These are phyloP conservation scores for Drosophila borborema DNA, from an alignment of 2,888 invertebrate genomes.

Conservation along the genomic window DNA sequence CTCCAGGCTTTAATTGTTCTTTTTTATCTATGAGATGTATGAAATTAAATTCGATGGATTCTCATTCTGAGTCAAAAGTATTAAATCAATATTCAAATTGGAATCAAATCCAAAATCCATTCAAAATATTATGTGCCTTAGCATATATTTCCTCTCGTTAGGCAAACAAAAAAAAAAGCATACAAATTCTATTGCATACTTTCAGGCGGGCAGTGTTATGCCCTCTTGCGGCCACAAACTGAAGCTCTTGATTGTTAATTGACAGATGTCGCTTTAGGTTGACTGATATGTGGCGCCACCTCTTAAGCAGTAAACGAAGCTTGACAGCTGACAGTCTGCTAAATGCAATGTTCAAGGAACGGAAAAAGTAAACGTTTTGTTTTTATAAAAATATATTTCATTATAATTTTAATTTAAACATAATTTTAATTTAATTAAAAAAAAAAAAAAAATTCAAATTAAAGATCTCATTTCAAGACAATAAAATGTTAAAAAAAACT, in stretches of 20 bases:
- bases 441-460: too few species aligned
- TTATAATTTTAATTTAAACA: too few species aligned
- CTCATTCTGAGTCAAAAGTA: background rate
- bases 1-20: slow-evolving; percentile 51
- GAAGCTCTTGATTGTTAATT: slow-evolving; percentile 24
- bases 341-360: background rate
- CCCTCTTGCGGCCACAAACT: slow-evolving; percentile 32
- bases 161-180: background rate
- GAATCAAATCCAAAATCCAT: background rate
- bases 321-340: slow-evolving; percentile 1
- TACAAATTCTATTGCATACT: slow-evolving; percentile 36
- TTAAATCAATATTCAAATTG: background rate
- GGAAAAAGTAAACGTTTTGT: too few species aligned
- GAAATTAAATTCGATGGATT: background rate
- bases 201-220: slow-evolving; percentile 5
- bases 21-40: background rate
- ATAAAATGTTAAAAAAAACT: too few species aligned
- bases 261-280: slow-evolving; percentile 65
- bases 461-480: too few species aligned
- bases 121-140: background rate
- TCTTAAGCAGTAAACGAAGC: slow-evolving; percentile 32
- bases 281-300: slow-evolving; percentile 56
- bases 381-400: too few species aligned
- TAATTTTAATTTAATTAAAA: too few species aligned
- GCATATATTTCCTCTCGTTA: background rate